A percentile compares a stretch with the other conserved stretches of the same genome.
phyloP scores from a whole-genome alignment of 2,888 invertebrate genomes.

The Alloscopus bannaensis region DNA sequence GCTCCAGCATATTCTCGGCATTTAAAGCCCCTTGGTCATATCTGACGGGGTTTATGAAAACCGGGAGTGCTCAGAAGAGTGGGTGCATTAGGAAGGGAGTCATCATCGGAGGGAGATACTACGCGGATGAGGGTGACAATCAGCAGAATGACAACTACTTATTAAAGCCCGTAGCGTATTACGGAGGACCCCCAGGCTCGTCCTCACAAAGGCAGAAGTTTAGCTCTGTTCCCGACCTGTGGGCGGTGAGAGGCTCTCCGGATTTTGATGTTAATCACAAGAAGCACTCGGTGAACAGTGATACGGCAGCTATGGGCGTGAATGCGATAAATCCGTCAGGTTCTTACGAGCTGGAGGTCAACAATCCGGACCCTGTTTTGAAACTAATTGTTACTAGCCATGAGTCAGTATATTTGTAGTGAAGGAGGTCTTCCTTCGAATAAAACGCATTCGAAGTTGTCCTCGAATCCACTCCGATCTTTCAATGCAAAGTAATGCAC shows the following conservation, averaged over 20 bases:
- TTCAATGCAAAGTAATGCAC: not conserved
- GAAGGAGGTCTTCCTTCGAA: constrained; percentile 1
- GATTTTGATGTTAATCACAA: constrained; percentile 58
- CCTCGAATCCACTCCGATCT: too few species aligned
- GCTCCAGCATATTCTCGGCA: constrained; percentile 62
- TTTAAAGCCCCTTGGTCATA: constrained; percentile 69
- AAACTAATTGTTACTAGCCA: constrained; percentile 69
- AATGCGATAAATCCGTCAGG: constrained; percentile 43
- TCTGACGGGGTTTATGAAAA: constrained; percentile 56
- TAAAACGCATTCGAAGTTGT: too few species aligned
- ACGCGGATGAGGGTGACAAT: not conserved
- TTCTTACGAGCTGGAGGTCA: constrained; percentile 33
- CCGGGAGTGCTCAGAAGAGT: constrained; percentile 27
- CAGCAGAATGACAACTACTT: constrained; percentile 33
- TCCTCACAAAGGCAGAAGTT: constrained; percentile 54
- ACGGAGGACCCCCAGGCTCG: constrained; percentile 41
- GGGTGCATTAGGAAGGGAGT: constrained; percentile 30
- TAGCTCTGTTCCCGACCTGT: constrained; percentile 69
- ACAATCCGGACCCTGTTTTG: constrained; percentile 64
- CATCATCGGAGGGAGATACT: constrained; percentile 13
- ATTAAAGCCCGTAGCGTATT: constrained; percentile 43
- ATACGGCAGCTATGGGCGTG: constrained; percentile 61
- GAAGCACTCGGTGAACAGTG: constrained; percentile 67
- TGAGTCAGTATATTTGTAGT: constrained; percentile 65
- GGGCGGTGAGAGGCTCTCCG: constrained; percentile 68